phyloP scores from a whole-genome alignment of 2,113 vertebrate species.

The Ptyas mucosa region DNA sequence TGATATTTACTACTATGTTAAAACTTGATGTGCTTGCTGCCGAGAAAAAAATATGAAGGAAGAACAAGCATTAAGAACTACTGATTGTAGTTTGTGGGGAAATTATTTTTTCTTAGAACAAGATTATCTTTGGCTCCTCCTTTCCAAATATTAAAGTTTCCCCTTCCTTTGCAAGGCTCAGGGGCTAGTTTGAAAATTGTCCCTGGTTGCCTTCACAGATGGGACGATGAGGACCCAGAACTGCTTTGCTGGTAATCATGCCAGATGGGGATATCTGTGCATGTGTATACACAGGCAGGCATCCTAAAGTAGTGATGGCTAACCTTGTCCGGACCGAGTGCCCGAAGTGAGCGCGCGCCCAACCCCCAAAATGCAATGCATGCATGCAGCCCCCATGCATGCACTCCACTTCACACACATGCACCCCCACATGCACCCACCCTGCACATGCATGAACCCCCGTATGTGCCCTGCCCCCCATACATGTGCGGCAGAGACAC shows the following conservation, averaged over 20 bases:
- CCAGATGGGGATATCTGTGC: not conserved
- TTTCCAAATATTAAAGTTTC: not conserved
- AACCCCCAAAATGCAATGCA: no score
- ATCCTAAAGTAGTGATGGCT: not conserved
- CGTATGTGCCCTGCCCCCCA: no score
- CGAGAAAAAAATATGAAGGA: not conserved
- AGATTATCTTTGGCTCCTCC: not conserved
- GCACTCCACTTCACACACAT: no score
- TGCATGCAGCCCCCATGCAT: no score
- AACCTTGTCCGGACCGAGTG: no score
- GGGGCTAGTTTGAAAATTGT: not conserved
- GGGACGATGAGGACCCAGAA: not conserved
- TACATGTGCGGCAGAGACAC: no score
- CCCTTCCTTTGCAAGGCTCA: not conserved
- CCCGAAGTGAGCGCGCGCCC: no score
- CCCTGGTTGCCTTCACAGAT: not conserved
- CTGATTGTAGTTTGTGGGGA: not conserved
- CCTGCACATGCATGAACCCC: no score
- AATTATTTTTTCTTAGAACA: not conserved
- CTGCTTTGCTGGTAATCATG: not conserved
- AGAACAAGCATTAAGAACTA: not conserved
- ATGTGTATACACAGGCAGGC: not conserved
- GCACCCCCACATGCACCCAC: no score
- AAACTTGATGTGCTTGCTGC: not conserved
- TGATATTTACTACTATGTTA: not conserved